Evolutionary conservation across 2,797 vertebrate species (phyloP), one percentile per base, ranked within the genome.

Genomic region (Coregonus ussuriensis): DNA sequence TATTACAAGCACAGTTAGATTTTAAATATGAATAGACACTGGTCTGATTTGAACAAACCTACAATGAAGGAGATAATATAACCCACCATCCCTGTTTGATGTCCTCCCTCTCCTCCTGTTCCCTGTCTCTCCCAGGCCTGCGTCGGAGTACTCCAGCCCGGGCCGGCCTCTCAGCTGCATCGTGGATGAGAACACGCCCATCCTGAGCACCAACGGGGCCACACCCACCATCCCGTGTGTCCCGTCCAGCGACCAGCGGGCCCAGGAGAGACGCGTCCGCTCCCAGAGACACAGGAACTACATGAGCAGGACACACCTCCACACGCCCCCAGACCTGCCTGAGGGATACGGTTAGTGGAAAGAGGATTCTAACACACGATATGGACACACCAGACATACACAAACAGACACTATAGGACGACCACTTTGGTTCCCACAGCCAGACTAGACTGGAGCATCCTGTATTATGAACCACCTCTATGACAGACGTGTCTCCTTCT

Each of bases 281-380:
- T 99, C 98, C 0, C 98, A 99, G 84, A 93, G 98, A 84, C 98
- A 99, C 88, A 93, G 98, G 83, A 98, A 99, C 93, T 99, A 99
- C 91, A 99, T 99, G 98, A 99, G 98, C 94, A 95, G 98, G 84
- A 99, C 98, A 56, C 98, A 99, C 88, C 94, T 99, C 86, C 98
- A 99, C 92, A 98, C 97, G 13, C 98, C 97, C 4, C 98, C 98
- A 0, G 98, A 99, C 88, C 93, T 99, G 29, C 98, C 98, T 0
- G 98, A 99, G 88, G 98, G 98, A 90, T 99, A 99, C 4, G 98
- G 98, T 99, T 86, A 85, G 96, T 82, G 33, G 53, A 52, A 71
- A 21, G 14, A 14, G 25, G 25, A 35, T 69, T 21, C 69, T 74
- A 53, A 76, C 65, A 31, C 29, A 31, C 16, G 73, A 2, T 25